Evolutionary conservation across 2,888 invertebrate genomes (phyloP).

Genomic region (Theretra japonica): DNA sequence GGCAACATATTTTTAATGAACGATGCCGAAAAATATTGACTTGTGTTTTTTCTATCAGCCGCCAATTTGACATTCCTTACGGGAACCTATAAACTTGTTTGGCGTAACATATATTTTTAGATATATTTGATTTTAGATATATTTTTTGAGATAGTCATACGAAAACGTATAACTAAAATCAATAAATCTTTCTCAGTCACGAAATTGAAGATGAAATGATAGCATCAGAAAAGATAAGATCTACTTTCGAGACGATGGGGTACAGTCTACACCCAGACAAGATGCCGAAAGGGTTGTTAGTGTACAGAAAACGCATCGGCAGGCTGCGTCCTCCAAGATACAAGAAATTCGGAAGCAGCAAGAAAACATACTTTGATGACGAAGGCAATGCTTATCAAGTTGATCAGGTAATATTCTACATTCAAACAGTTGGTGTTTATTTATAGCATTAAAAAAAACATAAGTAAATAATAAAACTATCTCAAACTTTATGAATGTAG

Average conservation of each 20-base stretch:
- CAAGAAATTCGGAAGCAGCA: constrained; percentile 65
- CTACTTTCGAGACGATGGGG: constrained; percentile 88
- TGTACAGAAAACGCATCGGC: constrained; percentile 86
- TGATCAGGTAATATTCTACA: constrained; percentile 55
- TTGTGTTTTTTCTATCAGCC: too few relatives aligned
- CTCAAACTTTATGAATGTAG: too few relatives aligned
- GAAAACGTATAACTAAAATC: background rate
- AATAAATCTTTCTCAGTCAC: constrained; percentile 72
- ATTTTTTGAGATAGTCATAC: too few relatives aligned
- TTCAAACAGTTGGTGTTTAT: background rate
- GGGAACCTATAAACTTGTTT: too few relatives aligned
- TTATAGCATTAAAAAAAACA: background rate
- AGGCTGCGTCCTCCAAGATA: constrained; percentile 80
- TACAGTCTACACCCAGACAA: constrained; percentile 66
- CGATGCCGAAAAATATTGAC: too few relatives aligned
- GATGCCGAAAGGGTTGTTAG: constrained; percentile 83
- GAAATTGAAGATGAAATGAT: constrained; percentile 80
- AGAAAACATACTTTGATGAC: constrained; percentile 88
- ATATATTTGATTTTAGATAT: too few relatives aligned
- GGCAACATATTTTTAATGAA: background rate
- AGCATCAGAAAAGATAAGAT: constrained; percentile 84
- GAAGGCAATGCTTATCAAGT: constrained; percentile 84
- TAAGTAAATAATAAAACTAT: too few relatives aligned
- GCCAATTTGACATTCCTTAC: too few relatives aligned
- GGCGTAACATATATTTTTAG: too few relatives aligned